Base-by-base conservation (phyloP, 1,140 invertebrate genomes). In the Microplitis demolitor region DNA sequence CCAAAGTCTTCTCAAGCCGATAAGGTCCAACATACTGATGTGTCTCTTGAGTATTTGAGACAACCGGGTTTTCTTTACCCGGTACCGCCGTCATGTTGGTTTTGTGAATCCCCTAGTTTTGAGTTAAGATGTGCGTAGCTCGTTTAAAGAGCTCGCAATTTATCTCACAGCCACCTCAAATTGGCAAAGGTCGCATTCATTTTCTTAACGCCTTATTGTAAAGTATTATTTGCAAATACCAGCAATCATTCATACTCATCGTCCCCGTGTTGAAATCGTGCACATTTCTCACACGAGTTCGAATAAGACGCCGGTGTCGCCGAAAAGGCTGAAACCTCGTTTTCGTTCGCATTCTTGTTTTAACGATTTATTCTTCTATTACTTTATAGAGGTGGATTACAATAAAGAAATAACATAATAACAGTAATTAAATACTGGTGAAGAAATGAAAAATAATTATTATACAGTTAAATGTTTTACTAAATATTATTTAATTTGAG, bases 11-110 rank as follows among this genome's bases (percentile, higher is more conserved):
- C 87, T 99, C 98, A 82, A 99, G 90, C 80, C 97, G 90, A 88
- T 99, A 99, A 45, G 98, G 98, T 61, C 98, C 98, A 74, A 99
- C 97, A 89, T 98, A 98, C 88, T 97, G 95, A 84, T 95, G 94
- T 83, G 91, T 91, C 87, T 95, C 94, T 76, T 88, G 82, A 88
- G 88, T 88, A 88, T 89, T 86, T 87, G 84, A 81, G 69, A 82
- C 85, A 66, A 83, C 78, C 66, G 82, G 80, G 76, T 80, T 83
- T 76, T 82, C 83, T 76, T 85, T 87, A 78, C 81, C 81, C 80
- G 86, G 82, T 78, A 83, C 85, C 82, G 84, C 83, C 74, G 76
- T 78, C 77, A 78, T 70, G 54, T 68, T 68, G 64, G 76, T 77
- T 66, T 72, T 24, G 77, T 66, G 77, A 78, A 72, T 81, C 80